Evolutionary conservation across 2,797 vertebrate genomes (phyloP).

Genomic region (Chiloscyllium punctatum): DNA sequence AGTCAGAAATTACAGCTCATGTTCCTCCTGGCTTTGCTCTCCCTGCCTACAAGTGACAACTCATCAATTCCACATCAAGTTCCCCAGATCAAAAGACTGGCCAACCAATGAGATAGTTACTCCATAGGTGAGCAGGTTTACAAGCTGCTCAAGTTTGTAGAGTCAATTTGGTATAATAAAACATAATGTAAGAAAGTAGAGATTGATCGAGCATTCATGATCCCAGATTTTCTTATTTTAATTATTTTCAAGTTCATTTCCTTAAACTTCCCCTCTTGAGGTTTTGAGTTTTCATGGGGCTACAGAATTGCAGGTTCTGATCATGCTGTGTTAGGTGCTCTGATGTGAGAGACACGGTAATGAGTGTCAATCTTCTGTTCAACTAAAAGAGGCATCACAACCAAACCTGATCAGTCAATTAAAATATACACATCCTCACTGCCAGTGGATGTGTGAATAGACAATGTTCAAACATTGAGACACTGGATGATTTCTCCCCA

Average conservation of each 20-base stretch:
- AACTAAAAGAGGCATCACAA: no score
- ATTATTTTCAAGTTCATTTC: not conserved
- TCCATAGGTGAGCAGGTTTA: not conserved
- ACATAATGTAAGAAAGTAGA: not conserved
- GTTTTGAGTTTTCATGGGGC: not conserved
- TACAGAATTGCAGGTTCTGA: not conserved
- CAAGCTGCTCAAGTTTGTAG: not conserved
- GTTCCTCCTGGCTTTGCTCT: not conserved
- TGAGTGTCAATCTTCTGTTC: no score
- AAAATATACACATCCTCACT: no score
- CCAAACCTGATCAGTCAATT: no score
- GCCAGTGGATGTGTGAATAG: no score
- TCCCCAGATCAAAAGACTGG: not conserved
- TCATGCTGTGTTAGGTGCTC: not conserved
- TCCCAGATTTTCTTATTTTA: not conserved
- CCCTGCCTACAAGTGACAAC: not conserved
- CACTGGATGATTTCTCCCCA: not conserved
- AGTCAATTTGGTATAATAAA: not conserved
- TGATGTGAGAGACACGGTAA: not conserved
- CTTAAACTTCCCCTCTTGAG: not conserved
- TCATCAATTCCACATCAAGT: not conserved
- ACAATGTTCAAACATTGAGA: not conserved
- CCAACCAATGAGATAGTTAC: no score
- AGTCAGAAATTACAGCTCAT: constrained; percentile 38
- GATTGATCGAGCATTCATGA: not conserved